Percentiles rank a stretch among this genome's conserved stretches.
Evolutionary conservation across 2,797 vertebrate species (phyloP).

Genomic region (Acanthurus tractus): DNA sequence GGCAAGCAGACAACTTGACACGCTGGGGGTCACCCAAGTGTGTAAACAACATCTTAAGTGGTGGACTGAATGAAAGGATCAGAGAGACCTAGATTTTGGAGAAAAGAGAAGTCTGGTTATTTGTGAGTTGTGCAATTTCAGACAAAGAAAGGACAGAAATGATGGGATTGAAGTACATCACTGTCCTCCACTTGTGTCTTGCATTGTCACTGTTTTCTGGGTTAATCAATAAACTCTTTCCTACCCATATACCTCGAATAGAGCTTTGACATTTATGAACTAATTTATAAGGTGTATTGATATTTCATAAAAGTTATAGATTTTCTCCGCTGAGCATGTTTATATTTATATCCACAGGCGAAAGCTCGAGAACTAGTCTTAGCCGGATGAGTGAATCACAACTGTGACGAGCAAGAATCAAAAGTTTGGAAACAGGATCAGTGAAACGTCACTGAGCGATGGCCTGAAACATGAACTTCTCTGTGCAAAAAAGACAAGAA

Average conservation of each 20-base stretch:
- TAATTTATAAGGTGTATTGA: neutral
- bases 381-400: conserved; percentile 52
- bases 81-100: conserved; percentile 2
- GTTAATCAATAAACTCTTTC: conserved; percentile 5
- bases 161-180: neutral
- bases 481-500: conserved; percentile 60
- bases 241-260: neutral
- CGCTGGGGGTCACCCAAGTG: conserved; percentile 19
- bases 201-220: conserved; percentile 17
- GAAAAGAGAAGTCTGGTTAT: conserved; percentile 42
- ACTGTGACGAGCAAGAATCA: conserved; percentile 36
- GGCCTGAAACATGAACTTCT: conserved; percentile 74
- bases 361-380: conserved; percentile 32
- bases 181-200: neutral
- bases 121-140: conserved; percentile 29
- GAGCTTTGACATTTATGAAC: neutral
- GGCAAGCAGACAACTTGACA: conserved; percentile 43
- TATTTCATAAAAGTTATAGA: neutral
- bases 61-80: conserved; percentile 20
- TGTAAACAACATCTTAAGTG: conserved; percentile 54
- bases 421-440: conserved; percentile 56
- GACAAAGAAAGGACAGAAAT: neutral
- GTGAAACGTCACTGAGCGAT: conserved; percentile 68
- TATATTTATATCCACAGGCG: neutral
- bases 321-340: neutral